phyloP scores from a whole-genome alignment of 2,113 vertebrate genomes.

The Entomyzon cyanotis region DNA sequence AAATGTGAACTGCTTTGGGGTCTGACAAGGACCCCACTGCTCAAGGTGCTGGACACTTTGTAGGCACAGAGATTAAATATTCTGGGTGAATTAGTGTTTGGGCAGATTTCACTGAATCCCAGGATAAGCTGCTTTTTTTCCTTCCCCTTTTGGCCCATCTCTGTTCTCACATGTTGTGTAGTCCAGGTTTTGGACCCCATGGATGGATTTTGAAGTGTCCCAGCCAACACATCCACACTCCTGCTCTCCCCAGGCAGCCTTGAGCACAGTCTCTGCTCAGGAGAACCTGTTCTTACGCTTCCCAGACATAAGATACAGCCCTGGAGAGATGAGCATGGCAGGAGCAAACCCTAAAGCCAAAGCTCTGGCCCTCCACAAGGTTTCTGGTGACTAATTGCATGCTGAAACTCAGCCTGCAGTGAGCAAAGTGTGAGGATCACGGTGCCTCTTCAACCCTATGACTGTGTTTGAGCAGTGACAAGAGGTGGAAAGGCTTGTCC shows the following conservation, averaged over 20 bases:
- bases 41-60: not conserved
- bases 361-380: not conserved
- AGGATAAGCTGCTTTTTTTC: not conserved
- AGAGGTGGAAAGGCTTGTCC: not conserved
- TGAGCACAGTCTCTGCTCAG: not conserved
- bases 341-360: not conserved
- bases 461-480: not conserved
- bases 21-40: not conserved
- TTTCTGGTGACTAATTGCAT: not conserved
- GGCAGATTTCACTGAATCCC: not conserved
- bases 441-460: not conserved
- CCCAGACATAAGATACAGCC: not conserved
- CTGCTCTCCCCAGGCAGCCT: not conserved
- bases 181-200: not conserved
- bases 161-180: rapidly evolving
- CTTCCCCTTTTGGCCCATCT: not conserved
- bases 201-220: not conserved
- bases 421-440: not conserved
- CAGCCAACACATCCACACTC: not conserved
- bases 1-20: not conserved
- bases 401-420: not conserved
- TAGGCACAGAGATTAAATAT: not conserved
- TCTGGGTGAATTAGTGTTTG: not conserved
- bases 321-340: not conserved
- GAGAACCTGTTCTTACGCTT: not conserved